Base-by-base conservation (phyloP, 2,888 invertebrate genomes). In the Ceramica pisi region DNA sequence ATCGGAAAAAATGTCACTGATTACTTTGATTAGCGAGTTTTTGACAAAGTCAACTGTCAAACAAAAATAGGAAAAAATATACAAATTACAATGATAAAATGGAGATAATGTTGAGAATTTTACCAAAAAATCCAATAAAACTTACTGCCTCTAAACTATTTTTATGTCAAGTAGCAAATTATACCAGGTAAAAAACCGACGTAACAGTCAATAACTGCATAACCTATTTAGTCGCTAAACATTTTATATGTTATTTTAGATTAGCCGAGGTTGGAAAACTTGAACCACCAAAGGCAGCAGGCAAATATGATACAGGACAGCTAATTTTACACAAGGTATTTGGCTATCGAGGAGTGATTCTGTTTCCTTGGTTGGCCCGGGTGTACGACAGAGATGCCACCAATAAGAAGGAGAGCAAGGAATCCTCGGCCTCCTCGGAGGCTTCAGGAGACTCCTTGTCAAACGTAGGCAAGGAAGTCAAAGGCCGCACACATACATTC, bases 331-430 rank as follows among this genome's bases (percentile, higher is more conserved):
- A 99, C 92, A 97, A 98, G 88, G 98, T 99, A 23, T 99, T 99
- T 93, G 99, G 99, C 21, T 99, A 99, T 92, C 97, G 99, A 86
- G 99, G 99, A 7, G 99, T 99, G 19, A 98, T 99, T 71, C 96
- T 99, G 64, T 99, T 99, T 92, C 99, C 99, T 1, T 99, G 99
- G 99, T 95, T 98, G 76, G 99, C 99, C 12, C 97, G 98, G 90
- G 99, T 99, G 1, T 99, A 99, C 90, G 99, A 99, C 90, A 97
- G 99, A 88, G 99, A 99, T 96, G 96, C 98, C 66, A 98, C 98
- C 2, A 97, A 96, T 86, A 97, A 97, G 90, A 97, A 96, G 87
- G 97, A 97, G 87, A 96, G 92, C 69, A 84, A 92, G 10, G 95
- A 95, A 66, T 67, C 92, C 48, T 78, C 92, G 7, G 84, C 87